Evolutionary conservation across 2,888 invertebrate genomes (phyloP).

Genomic region (Panorpa germanica): DNA sequence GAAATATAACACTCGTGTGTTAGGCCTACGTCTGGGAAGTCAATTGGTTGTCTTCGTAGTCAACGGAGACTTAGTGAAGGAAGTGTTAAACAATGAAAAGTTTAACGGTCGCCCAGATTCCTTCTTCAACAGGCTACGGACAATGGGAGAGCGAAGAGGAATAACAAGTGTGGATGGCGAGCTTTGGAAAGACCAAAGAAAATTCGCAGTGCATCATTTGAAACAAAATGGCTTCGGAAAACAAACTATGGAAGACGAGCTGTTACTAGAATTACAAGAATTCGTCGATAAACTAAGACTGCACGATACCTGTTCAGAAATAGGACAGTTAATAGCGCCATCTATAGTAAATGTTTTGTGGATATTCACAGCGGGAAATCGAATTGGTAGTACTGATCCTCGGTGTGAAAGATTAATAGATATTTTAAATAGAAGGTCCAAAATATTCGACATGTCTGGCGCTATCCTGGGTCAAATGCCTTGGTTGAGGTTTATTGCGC

Average conservation of each 20-base stretch:
- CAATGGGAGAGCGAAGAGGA: conserved; percentile 32
- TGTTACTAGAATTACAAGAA: conserved; percentile 25
- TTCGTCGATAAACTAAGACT: conserved; percentile 14
- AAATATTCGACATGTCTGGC: conserved; percentile 35
- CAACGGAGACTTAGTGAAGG: conserved; percentile 24
- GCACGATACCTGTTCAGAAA: too few species aligned
- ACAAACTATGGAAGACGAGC: conserved; percentile 21
- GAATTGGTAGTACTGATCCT: conserved; percentile 25
- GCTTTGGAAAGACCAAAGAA: conserved; percentile 25
- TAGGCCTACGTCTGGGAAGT: conserved; percentile 27
- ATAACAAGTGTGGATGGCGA: conserved; percentile 28
- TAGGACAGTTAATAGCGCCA: conserved; percentile 27
- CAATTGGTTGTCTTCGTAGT: conserved; percentile 26
- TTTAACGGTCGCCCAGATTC: conserved; percentile 35
- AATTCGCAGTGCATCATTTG: conserved; percentile 24
- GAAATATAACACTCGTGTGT: conserved; percentile 23
- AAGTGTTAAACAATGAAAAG: conserved; percentile 27
- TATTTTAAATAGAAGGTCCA: conserved; percentile 27
- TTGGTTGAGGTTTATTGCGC: conserved; percentile 40
- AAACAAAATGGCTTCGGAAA: conserved; percentile 25
- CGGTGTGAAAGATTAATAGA: conserved; percentile 25
- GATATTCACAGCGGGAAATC: conserved; percentile 33
- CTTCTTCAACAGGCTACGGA: conserved; percentile 31
- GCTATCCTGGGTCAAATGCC: conserved; percentile 36
- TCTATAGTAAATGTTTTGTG: conserved; percentile 45